Evolutionary conservation across 2,888 invertebrate genomes (phyloP), one percentile per base, ranked within the genome.

Genomic region (Chironomus riparius): DNA sequence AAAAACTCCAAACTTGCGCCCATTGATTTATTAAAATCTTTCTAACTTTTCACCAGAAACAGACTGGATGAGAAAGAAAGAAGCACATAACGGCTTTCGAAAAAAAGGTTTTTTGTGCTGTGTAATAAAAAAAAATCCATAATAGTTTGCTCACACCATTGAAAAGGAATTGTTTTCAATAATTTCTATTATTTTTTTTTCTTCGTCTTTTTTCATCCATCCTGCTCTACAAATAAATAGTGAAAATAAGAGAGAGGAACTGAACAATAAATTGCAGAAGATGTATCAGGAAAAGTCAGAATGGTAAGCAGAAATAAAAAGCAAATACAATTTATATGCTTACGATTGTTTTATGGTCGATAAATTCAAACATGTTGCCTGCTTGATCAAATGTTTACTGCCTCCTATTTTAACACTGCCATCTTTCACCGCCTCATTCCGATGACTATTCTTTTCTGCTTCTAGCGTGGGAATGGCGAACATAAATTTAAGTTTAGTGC

Each of bases 241-340:
- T 79, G 87, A 87, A 81, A 85, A 86, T 79, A 86, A 86, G 81
- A 84, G 87, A 4, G 81, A 86, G 77, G 83, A 85, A 79, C 80
- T 87, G 78, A 87, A 87, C 80, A 84, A 86, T 78, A 86, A 86
- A 81, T 84, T 87, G 80, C 85, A 86, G 79, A 85, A 86, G 79
- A 85, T 87, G 81, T 80, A 86, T 75, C 85, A 85, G 78, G 82
- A 83, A 70, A 84, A 85, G 76, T 84, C 82, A 79, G 86, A 86
- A 79, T 85, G 86, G 87, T 87, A 83, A 86, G 83, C 68, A 68
- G 22, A 22, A 65, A 21, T 4, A 68, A 74, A 47, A 68, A 74
- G 61, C 65, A 68, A 38, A 38, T 12, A 74, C 47, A 74, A 74
- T 74, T 74, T 74, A 74, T 74, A 48, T 68, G 65, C 68, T 65